Percentiles rank a stretch among this genome's conserved stretches.
Evolutionary conservation across 2,888 invertebrate genomes (phyloP).

Genomic region (Heliconius ethilla): DNA sequence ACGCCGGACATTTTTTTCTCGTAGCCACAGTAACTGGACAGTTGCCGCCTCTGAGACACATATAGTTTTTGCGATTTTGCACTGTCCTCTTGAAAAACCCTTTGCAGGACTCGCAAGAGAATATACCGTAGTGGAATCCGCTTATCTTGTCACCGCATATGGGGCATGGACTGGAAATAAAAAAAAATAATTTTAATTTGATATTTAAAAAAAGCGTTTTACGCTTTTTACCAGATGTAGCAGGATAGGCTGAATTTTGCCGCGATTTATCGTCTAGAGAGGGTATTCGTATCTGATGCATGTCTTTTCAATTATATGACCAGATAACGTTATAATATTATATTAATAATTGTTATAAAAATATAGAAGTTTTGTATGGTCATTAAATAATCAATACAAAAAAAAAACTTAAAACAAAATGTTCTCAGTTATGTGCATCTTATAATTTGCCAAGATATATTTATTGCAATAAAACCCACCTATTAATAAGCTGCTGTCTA

Average conservation of each 20-base stretch:
- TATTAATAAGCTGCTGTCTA: slow-evolving; percentile 92
- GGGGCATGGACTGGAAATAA: slow-evolving; percentile 90
- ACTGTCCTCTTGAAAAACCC: slow-evolving; percentile 99
- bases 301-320: no score
- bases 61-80: slow-evolving; percentile 98
- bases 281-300: no score
- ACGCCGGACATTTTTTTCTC: slow-evolving; percentile 97
- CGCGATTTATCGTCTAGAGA: no score
- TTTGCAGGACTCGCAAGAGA: slow-evolving; percentile 98
- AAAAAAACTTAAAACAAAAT: no score
- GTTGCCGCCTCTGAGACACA: slow-evolving; percentile 93
- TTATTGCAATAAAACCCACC: slow-evolving; percentile 57
- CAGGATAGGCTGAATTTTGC: no score
- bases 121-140: slow-evolving; percentile 98
- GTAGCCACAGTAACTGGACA: slow-evolving; percentile 97
- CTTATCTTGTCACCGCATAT: slow-evolving; percentile 98
- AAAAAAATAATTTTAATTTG: background rate
- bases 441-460: no score
- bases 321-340: background rate
- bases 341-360: background rate
- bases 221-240: background rate
- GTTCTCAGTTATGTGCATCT: no score
- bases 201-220: background rate
- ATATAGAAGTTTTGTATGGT: background rate
- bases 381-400: no score